Conservation (phyloP, 2,113 vertebrate genomes). For the Brachirus orientalis region DNA sequence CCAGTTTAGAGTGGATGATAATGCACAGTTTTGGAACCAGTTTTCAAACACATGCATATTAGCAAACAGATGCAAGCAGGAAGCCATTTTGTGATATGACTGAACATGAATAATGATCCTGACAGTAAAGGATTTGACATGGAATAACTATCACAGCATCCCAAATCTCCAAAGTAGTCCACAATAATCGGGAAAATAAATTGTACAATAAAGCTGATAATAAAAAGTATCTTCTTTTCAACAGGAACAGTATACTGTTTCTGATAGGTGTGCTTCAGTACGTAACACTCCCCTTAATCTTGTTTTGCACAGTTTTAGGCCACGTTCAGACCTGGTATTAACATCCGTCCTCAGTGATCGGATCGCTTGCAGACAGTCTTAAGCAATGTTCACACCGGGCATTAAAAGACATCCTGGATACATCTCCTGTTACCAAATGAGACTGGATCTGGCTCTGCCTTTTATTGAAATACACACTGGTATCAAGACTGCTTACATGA, state of each 20-base stretch:
- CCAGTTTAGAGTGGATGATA: constrained; percentile 33
- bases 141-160: constrained; percentile 17
- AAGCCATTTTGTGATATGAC: constrained; percentile 51
- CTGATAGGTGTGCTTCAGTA: neutral
- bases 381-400: no score
- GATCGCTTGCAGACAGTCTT: no score
- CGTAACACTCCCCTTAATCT: neutral
- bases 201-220: constrained; percentile 5
- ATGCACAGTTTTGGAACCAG: constrained; percentile 37
- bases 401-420: no score
- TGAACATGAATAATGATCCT: constrained; percentile 54
- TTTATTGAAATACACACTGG: no score
- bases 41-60: constrained; percentile 65
- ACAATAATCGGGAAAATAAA: no score
- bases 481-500: no score
- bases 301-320: neutral
- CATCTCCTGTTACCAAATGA: no score
- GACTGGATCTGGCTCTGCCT: no score
- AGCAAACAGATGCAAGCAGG: constrained; percentile 64
- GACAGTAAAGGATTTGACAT: constrained; percentile 24
- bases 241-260: constrained; percentile 1
- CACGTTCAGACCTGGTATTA: no score
- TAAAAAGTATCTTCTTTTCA: constrained; percentile 12
- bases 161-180: constrained; percentile 9
- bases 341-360: no score